phyloP scores from a whole-genome alignment of 2,113 vertebrate genomes.

The Sturnira hondurensis region DNA sequence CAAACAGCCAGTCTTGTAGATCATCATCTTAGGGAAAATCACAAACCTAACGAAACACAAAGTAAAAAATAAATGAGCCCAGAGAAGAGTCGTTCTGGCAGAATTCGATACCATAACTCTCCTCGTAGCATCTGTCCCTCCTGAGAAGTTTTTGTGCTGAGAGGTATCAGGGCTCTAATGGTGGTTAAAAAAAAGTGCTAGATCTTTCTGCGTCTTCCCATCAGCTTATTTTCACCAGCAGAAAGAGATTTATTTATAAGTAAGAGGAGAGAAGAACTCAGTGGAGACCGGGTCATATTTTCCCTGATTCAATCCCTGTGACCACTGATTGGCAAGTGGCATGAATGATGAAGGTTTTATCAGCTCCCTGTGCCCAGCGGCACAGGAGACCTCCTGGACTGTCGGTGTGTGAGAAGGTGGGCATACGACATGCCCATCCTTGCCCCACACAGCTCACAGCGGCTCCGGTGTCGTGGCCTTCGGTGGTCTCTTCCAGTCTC shows the following conservation, averaged over 20 bases:
- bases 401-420: accelerated
- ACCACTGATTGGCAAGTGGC: neutral
- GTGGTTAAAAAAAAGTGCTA: neutral
- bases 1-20: constrained; percentile 73
- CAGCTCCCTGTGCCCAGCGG: neutral
- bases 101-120: neutral
- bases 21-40: constrained; percentile 70
- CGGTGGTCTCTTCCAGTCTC: neutral
- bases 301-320: neutral
- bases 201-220: neutral
- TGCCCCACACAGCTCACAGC: no score
- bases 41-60: constrained; percentile 70
- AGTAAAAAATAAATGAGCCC: constrained; percentile 73
- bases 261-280: neutral
- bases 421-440: accelerated
- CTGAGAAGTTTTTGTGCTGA: neutral
- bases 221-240: neutral
- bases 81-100: constrained; percentile 58
- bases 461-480: neutral
- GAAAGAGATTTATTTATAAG: neutral
- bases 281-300: neutral
- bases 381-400: accelerated
- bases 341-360: neutral
- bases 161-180: neutral
- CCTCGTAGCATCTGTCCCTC: neutral